phyloP scores from a whole-genome alignment of 1,140 invertebrate genomes.

The Apis cerana region DNA sequence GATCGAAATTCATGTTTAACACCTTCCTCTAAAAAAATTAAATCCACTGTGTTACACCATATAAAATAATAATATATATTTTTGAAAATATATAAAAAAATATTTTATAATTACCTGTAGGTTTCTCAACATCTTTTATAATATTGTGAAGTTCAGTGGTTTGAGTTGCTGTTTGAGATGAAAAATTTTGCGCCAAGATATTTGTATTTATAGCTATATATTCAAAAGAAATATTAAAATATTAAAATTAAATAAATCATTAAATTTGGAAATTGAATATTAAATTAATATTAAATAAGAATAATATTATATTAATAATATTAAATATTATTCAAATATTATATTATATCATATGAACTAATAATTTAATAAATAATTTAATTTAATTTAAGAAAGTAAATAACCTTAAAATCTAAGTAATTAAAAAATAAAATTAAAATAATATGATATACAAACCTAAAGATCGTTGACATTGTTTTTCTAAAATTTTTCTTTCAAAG shows the following conservation, averaged over 20 bases:
- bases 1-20: constrained; percentile 94
- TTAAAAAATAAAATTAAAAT: constrained; percentile 1
- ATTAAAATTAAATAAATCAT: background rate
- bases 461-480: constrained; percentile 47
- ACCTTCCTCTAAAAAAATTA: constrained; percentile 75
- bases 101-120: constrained; percentile 79
- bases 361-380: too few species aligned
- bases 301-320: background rate
- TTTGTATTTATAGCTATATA: constrained; percentile 42
- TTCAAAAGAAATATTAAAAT: constrained; percentile 41
- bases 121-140: constrained; percentile 82
- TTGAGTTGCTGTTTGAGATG: constrained; percentile 71
- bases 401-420: background rate
- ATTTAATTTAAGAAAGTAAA: too few species aligned
- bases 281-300: background rate
- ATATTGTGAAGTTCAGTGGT: constrained; percentile 79
- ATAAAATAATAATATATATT: background rate
- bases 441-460: constrained; percentile 53
- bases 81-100: background rate
- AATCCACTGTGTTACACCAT: constrained; percentile 1
- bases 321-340: background rate
- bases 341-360: background rate
- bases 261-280: background rate
- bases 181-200: constrained; percentile 63
- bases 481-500: constrained; percentile 46